Conservation (phyloP, 2,888 invertebrate species). For the Lasioglossum villosulum region DNA sequence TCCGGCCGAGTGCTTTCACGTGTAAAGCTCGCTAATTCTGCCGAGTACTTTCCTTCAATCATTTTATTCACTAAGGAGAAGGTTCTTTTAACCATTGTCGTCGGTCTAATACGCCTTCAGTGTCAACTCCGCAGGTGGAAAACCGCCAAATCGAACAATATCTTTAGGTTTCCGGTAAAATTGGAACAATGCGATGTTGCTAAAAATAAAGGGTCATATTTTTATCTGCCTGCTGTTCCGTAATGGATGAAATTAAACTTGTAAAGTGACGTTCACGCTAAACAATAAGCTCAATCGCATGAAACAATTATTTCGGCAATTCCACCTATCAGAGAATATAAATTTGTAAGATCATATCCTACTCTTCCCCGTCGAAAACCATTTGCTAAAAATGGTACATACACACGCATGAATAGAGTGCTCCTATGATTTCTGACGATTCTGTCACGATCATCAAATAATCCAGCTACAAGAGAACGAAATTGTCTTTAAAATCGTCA, state of each 20-base stretch:
- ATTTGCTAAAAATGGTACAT: neutral
- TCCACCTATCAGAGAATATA: neutral
- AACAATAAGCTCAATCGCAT: too few species aligned
- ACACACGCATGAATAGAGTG: neutral
- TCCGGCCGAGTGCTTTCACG: neutral
- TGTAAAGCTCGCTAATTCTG: neutral
- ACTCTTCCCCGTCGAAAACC: neutral
- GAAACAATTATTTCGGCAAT: neutral
- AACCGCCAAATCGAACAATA: neutral
- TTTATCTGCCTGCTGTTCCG: neutral
- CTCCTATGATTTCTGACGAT: neutral
- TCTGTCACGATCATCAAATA: neutral
- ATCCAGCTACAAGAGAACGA: neutral
- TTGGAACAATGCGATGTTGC: neutral
- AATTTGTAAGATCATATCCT: neutral
- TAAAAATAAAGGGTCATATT: neutral
- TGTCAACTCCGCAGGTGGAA: neutral
- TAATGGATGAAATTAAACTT: neutral
- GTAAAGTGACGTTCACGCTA: neutral
- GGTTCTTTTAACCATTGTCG: neutral
- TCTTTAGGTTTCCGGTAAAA: constrained; percentile 4
- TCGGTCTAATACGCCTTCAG: neutral
- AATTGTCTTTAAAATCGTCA: neutral
- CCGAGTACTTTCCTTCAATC: neutral
- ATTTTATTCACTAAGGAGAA: neutral